Conservation (phyloP, 2,888 invertebrate species). For the Polia nebulosa region DNA sequence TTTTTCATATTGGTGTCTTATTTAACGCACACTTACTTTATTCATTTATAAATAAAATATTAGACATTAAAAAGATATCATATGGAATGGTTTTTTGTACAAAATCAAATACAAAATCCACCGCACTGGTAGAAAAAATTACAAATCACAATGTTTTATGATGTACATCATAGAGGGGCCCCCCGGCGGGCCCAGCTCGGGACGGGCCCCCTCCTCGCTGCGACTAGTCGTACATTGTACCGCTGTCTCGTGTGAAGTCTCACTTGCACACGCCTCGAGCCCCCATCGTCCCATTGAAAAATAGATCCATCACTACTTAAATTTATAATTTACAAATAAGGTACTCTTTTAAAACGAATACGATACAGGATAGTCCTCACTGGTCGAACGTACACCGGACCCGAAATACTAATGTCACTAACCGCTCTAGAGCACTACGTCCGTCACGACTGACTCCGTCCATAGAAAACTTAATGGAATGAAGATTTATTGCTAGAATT, state of each 20-base stretch:
- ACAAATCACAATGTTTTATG: conserved; percentile 86
- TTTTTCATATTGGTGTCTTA: conserved; percentile 90
- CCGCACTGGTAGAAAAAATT: conserved; percentile 84
- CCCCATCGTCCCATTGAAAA: conserved; percentile 84
- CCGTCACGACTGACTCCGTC: conserved; percentile 81
- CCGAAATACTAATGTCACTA: conserved; percentile 83
- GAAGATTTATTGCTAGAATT: conserved; percentile 91
- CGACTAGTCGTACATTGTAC: conserved; percentile 90
- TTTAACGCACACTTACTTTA: conserved; percentile 87
- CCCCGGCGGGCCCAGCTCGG: conserved; percentile 66
- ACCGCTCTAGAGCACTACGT: conserved; percentile 89
- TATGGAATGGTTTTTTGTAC: conserved; percentile 91
- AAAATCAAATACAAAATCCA: conserved; percentile 88
- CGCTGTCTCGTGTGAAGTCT: conserved; percentile 84
- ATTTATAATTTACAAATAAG: conserved; percentile 90
- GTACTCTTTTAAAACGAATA: conserved; percentile 88
- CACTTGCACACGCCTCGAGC: conserved; percentile 82
- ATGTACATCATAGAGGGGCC: conserved; percentile 74
- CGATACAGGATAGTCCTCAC: conserved; percentile 83
- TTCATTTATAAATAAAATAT: conserved; percentile 86
- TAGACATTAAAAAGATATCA: conserved; percentile 86
- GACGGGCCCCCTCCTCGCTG: conserved; percentile 65
- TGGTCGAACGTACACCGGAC: conserved; percentile 75
- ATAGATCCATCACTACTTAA: conserved; percentile 90
- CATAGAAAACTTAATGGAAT: conserved; percentile 90